Evolutionary conservation across 2,888 invertebrate species (phyloP).

Genomic region (Plagodis dolabraria): DNA sequence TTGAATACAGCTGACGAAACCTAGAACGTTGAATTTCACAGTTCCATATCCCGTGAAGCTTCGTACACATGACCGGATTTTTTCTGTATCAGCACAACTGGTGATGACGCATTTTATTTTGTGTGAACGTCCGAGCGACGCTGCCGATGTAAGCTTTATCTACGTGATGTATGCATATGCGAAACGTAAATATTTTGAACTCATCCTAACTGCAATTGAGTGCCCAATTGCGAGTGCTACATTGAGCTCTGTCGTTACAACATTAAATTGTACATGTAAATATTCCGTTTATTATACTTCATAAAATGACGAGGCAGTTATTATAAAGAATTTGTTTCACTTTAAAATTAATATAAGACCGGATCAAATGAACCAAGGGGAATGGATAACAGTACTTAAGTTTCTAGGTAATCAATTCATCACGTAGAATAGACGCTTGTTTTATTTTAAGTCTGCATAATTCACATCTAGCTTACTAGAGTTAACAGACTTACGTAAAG

Average conservation of each 20-base stretch:
- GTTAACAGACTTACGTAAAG: too few relatives aligned
- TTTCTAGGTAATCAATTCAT: too few relatives aligned
- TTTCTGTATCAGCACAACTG: slow-evolving; percentile 43
- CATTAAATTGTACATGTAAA: too few relatives aligned
- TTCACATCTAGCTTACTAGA: too few relatives aligned
- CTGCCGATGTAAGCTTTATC: slow-evolving; percentile 44
- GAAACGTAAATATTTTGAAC: slow-evolving; percentile 60
- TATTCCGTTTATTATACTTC: too few relatives aligned
- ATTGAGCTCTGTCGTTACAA: neutral
- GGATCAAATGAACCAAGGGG: too few relatives aligned
- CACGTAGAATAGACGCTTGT: too few relatives aligned
- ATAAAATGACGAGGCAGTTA: too few relatives aligned
- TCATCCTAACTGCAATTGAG: slow-evolving; percentile 43
- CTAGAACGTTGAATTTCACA: slow-evolving; percentile 32
- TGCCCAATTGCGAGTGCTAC: slow-evolving; percentile 3
- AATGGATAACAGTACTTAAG: too few relatives aligned
- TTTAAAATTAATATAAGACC: too few relatives aligned
- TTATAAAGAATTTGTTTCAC: too few relatives aligned
- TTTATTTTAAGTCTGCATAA: too few relatives aligned
- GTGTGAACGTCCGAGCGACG: slow-evolving; percentile 43
- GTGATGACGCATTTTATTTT: slow-evolving; percentile 57
- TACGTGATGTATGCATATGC: slow-evolving; percentile 49
- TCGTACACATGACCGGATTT: slow-evolving; percentile 42
- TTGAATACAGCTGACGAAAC: slow-evolving; percentile 36
- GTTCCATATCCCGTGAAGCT: slow-evolving; percentile 39